Base-by-base conservation (phyloP, 35 echinoderm and acorn worm genomes). In the Ophiothrix spiculata region DNA sequence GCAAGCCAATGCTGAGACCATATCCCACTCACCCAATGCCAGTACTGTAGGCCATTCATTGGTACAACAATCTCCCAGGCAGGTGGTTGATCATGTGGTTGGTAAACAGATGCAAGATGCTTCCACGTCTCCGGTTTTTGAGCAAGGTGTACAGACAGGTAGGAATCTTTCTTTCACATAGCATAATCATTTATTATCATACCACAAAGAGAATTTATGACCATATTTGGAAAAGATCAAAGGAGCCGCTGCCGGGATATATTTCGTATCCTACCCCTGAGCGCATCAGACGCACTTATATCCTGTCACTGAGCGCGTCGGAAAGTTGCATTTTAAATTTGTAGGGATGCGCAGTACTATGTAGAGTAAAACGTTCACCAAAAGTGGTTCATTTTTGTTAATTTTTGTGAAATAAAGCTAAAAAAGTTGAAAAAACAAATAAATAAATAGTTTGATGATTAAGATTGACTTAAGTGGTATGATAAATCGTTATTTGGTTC, bases 121-220 rank as follows among this genome's bases (percentile, higher is more conserved):
- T 12, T 77, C 73, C 21, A 86, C 84, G n/a, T 86, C 84, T 25
- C 69, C 84, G 41, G 73, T 46, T 31, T 86, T 74, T 86, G 75
- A 75, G 10, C 64, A 77, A 60, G 75, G 39, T 45, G 75, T 85
- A 14, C 84, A 86, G 40, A 86, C 75, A 86, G 75, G 64, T 86
- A 46, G 60, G 8, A 4, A 69, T 15, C 3, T 25, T 25, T n/a
- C 17, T 4, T 69, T 69, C 16, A 28, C 3, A n/a, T 25, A 69
- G 60, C 23, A 6, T n/a, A n/a, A n/a, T 8, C 21, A 54, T 54
- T 54, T 54, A 21, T 11, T 54, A 8, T 28, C 2, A 2, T 12
- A 69, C 4, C 60, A 69, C 29, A 1, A 69, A 69, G 60, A 69
- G 23, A 49, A 49, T 69, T 69, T 69, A 28, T 69, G 23, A n/a